Base-by-base conservation (phyloP, 2,888 invertebrate genomes). In the Ochropacha duplaris region DNA sequence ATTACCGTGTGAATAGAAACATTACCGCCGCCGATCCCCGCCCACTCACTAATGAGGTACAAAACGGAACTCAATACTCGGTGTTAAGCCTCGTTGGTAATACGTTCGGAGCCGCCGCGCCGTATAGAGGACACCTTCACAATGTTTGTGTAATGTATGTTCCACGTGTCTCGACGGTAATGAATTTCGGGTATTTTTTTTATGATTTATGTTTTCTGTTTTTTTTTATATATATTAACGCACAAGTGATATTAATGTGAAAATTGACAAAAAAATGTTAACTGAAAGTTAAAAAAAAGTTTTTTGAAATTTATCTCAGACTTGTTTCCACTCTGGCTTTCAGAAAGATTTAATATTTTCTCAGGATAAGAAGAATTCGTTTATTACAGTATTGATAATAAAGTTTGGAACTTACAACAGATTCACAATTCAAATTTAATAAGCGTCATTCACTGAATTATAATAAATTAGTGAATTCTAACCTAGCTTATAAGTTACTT, bases 31-130 rank as follows among this genome's bases (percentile, higher is more conserved):
- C 19, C 44, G 44, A 44, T 19, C 44, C 9, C 19, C 31, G 19
- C 59, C 56, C 54, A 57, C 56, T n/a, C 61, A 16, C 59, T 71
- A 73, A 73, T 68, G 69, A 71, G 64, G 58, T 58, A 64, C 62
- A 62, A 63, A 68, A 67, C 65, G 61, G 59, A 67, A 66, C 64
- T 50, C 60, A 61, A 68, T 69, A 62, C 58, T 56, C 61, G 57
- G 58, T 44, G 36, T 36, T 36, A 44, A 52, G 14, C 52, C 50
- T 50, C 16, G 31, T 52, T 4, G 31, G 31, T 62, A 65, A 66
- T 62, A 63, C 62, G 58, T 71, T 71, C 63, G 58, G n/a, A n/a
- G 58, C 59, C 57, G 65, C 64, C 64, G 61, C 31, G 52, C 31
- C 34, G 19, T 31, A 52, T 31, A 36, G n/a, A 55, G 55, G 51